Evolutionary conservation across 2,888 invertebrate species (phyloP), one percentile per base, ranked within the genome.

Genomic region (Eremobia ochroleuca): DNA sequence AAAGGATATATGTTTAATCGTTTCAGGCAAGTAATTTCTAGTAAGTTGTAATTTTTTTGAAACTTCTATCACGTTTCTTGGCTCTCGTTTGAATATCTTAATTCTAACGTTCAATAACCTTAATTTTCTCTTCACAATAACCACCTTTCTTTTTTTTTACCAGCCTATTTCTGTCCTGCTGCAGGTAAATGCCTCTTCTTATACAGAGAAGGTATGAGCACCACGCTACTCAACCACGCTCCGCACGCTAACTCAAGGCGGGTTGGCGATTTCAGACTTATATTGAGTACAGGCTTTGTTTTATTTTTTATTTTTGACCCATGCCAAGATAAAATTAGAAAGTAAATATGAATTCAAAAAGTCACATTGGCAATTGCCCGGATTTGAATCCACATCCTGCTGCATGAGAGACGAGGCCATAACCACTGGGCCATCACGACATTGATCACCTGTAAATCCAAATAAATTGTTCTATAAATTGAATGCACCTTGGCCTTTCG

Each of bases 1-100:
- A 67, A 67, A 59, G 31, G 52, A 83, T 83, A 80, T 83, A 79
- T 69, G 55, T 72, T 21, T 61, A 52, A 64, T 64, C 4, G 28
- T 61, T 46, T 25, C 15, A 34, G 9, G 37, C 28, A 31, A 64
- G 3, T n/a, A 55, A 55, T n/a, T 55, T n/a, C 21, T 49, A 8
- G 49, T 25, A 28, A 58, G 2, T 25, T 43, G 55, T 28, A 28
- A 43, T 64, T 75, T 52, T 15, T 46, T 28, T 25, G n/a, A 25
- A 52, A 40, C 73, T 71, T 46, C 5, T 52, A 9, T 25, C 25
- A 25, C 52, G 25, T 52, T 52, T 25, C 52, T 25, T 25, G 21
- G 9, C 25, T 52, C 52, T 9, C 25, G 52, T 25, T 25, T 25
- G 25, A 52, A 52, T 52, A 25, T 52, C 25, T 25, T 25, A 25